These are phyloP conservation scores for Bujurquina vittata DNA, from an alignment of 2,113 vertebrate genomes.

Conservation along the genomic window DNA sequence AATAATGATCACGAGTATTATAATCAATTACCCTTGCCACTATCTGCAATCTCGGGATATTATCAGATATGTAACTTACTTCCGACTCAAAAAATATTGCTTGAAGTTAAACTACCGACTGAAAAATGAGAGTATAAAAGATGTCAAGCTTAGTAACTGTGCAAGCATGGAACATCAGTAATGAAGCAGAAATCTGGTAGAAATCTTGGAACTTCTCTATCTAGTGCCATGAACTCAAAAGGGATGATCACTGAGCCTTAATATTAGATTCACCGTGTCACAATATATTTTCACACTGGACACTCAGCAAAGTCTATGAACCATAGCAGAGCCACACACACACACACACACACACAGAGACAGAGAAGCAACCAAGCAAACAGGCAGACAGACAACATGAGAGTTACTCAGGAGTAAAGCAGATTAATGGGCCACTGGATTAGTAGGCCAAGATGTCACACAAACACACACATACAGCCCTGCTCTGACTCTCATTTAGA, in stretches of 20 bases:
- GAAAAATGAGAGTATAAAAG: neutral
- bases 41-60: neutral
- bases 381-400: constrained; percentile 28
- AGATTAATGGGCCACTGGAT: constrained; percentile 74
- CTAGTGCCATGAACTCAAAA: neutral
- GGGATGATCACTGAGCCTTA: neutral
- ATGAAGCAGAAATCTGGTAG: neutral
- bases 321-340: neutral
- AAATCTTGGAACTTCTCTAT: neutral
- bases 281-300: neutral
- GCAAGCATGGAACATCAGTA: neutral
- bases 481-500: constrained; percentile 31
- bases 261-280: constrained; percentile 11
- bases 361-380: constrained; percentile 3
- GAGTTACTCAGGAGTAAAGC: constrained; percentile 63
- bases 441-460: constrained; percentile 70
- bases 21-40: neutral
- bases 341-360: neutral
- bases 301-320: neutral
- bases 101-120: neutral
- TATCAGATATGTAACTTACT: neutral
- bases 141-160: neutral
- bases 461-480: neutral
- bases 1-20: neutral
- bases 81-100: neutral